These are phyloP conservation scores for Muscidifurax raptorellus DNA, from an alignment of 1,140 invertebrate genomes.

Conservation along the genomic window DNA sequence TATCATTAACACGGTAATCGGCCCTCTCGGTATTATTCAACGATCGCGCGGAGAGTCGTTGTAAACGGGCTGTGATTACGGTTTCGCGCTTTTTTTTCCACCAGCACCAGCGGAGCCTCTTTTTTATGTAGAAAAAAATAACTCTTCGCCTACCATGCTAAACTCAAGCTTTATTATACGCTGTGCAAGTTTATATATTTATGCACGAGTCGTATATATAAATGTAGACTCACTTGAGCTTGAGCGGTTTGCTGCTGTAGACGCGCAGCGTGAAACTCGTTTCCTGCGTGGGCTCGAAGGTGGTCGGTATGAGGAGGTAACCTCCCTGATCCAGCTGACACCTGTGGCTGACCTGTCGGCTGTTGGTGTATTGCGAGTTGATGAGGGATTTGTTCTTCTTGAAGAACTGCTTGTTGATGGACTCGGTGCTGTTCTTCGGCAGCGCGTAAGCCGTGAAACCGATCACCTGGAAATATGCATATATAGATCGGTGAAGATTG, in stretches of 20 bases:
- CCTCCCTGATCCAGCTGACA: slow-evolving; percentile 89
- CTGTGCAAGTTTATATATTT: background rate
- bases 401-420: slow-evolving; percentile 86
- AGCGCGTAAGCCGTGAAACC: slow-evolving; percentile 93
- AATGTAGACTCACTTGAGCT: slow-evolving; percentile 81
- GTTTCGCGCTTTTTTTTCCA: background rate
- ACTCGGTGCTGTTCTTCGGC: slow-evolving; percentile 82
- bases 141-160: no score
- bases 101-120: no score
- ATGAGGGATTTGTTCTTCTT: slow-evolving; percentile 91
- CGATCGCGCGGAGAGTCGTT: no score
- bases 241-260: slow-evolving; percentile 88
- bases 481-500: no score
- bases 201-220: background rate
- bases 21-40: background rate
- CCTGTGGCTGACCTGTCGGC: slow-evolving; percentile 88
- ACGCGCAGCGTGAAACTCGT: slow-evolving; percentile 89
- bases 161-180: background rate
- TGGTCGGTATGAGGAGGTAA: slow-evolving; percentile 92
- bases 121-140: no score
- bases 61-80: background rate
- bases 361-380: slow-evolving; percentile 95
- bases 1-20: background rate
- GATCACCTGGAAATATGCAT: slow-evolving; percentile 83
- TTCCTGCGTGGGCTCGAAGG: slow-evolving; percentile 93